Evolutionary conservation across 1,140 invertebrate species (phyloP), one percentile per base, ranked within the genome.

Genomic region (Habropoda laboriosa): DNA sequence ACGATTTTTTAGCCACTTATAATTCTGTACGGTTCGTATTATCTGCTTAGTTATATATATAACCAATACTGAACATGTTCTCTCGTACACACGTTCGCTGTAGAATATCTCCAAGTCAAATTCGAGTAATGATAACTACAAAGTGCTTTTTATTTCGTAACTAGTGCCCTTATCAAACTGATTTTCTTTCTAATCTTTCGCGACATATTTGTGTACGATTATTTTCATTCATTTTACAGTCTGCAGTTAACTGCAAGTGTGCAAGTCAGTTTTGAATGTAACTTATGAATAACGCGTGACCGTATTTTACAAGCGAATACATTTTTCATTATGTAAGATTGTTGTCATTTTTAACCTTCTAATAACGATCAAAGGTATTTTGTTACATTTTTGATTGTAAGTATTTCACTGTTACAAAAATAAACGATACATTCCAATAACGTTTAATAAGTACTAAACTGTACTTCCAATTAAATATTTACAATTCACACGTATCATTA

Each of bases 401-500:
- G n/a, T 63, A 38, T 40, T 68, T 21, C 27, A 5, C 3, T 51
- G 12, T 71, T 66, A 64, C n/a, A 77, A 35, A 51, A 53, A 64
- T 57, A 70, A 47, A 42, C 60, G 27, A 51, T 18, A 77, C 35
- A 21, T 78, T 55, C 60, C 13, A 72, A 38, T 60, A 72, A 66
- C 21, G 35, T 27, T 67, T 16, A 24, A 40, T 76, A 72, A 58
- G 40, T 72, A 72, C 10, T 18, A 8, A 16, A 8, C 45, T 13
- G 13, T 47, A 47, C 8, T 47, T 35, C n/a, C 35, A 27, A 61
- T 73, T 16, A 60, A 83, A 51, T 74, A 85, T 85, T 55, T 88
- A 85, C 47, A 80, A 68, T 55, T 60, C 40, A 47, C 49, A n/a
- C 35, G 7, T n/a, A 51, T 51, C 24, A 18, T n/a, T n/a, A n/a